Evolutionary conservation across 53 echinoderm and acorn worm genomes (phyloP), one percentile per base, ranked within the genome.

Genomic region (Temnopleurus reevesii): DNA sequence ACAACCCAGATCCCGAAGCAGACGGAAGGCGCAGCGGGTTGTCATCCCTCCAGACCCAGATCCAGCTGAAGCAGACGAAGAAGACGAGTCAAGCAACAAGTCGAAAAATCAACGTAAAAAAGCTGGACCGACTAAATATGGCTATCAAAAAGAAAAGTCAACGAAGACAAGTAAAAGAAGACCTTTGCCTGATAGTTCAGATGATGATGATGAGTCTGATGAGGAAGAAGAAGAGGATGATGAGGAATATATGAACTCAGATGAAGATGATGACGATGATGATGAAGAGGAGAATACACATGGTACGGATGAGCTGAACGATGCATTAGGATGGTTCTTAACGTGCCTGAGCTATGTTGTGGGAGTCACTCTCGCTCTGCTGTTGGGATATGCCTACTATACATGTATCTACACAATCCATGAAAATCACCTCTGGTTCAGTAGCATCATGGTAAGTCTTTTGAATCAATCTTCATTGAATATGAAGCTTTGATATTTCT

Each of bases 401-500:
- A 51, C 76, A 41, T 97, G 90, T 58, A 76, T 97, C 84, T 53
- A 93, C 90, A 93, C 93, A 13, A 92, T 98, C 5, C 95, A 97
- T 89, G 99, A 98, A 86, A 98, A 98, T 89, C 87, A 94, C 31
- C 90, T 98, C 55, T 98, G 95, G 95, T 98, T 98, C 71, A 92
- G 95, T 43, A 95, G 94, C 41, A 98, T 98, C 31, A 94, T 94
- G 99, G 99, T 98, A 90, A 92, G 89, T 91, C 46, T 44, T 17
- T n/a, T n/a, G n/a, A n/a, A n/a, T n/a, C n/a, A n/a, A n/a, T n/a
- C n/a, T n/a, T n/a, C n/a, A n/a, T n/a, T n/a, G n/a, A n/a, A n/a
- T n/a, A n/a, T n/a, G n/a, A n/a, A n/a, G n/a, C n/a, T n/a, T n/a
- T n/a, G n/a, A n/a, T n/a, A n/a, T n/a, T n/a, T n/a, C n/a, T n/a